Base-by-base conservation (phyloP, 2,797 vertebrate species). In the Xyrichtys novacula region DNA sequence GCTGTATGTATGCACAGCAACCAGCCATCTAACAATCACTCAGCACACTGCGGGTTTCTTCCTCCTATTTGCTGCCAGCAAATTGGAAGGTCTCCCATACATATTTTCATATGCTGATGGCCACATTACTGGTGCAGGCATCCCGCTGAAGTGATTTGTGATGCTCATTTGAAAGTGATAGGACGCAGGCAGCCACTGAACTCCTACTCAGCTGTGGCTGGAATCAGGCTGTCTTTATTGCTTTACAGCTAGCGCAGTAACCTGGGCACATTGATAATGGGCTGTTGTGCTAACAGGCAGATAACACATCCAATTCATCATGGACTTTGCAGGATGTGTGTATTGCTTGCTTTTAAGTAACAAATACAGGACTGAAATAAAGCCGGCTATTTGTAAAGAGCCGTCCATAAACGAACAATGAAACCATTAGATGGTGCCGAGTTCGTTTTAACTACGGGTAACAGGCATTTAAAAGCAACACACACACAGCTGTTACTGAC, bases 251-350 rank as follows among this genome's bases (percentile, higher is more conserved):
- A 76, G 71, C 62, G 25, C 78, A 17, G 81, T 88, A 91, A 92
- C 88, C 86, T 88, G 65, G 85, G 71, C 87, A 88, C 86, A 84
- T 78, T 93, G 89, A 87, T 91, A 93, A 92, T 87, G 85, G 89
- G 80, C 85, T 90, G 91, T 92, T 91, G 91, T 87, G 90, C 91
- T 92, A 93, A 93, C 91, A 91, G 84, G 87, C 90, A 90, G 87
- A 93, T 92, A 94, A 93, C 92, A 90, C 89, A 75, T 86, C 76
- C 87, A 85, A 93, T 93, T 88, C 86, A 89, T 94, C 93, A 91
- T 77, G 76, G 53, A 78, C 75, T 69, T 76, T 57, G 72, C 66
- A 31, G 74, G 65, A 82, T 79, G 61, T 52, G 61, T 82, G 76
- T 76, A 72, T 78, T 81, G 80, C 86, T 78, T 76, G 76, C 90